Conservation (phyloP, 2,797 vertebrate genomes). For the Coregonus sp. region DNA sequence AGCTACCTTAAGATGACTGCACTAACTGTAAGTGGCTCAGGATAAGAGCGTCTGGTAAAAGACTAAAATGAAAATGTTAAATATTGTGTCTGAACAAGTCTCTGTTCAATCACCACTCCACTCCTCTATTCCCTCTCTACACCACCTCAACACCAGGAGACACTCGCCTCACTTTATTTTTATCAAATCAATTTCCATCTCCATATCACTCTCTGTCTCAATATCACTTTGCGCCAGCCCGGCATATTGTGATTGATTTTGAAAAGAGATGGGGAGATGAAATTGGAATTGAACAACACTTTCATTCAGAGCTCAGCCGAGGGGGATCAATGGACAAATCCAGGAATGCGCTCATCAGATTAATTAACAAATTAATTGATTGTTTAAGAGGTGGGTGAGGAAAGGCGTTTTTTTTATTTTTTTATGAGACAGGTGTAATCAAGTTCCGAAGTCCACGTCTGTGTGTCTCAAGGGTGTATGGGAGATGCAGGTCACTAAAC, state of each 20-base stretch:
- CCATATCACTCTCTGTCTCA: slow-evolving; percentile 57
- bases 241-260: slow-evolving; percentile 62
- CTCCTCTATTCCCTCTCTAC: background rate
- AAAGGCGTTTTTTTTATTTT: background rate
- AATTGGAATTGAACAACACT: slow-evolving; percentile 66
- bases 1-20: background rate
- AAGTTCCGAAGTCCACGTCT: background rate
- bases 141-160: slow-evolving; percentile 26
- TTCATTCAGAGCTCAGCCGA: slow-evolving; percentile 20
- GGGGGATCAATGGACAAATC: slow-evolving; percentile 48
- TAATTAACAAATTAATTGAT: slow-evolving; percentile 52
- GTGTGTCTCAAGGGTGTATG: background rate
- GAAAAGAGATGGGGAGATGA: slow-evolving; percentile 57
- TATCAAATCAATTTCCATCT: slow-evolving; percentile 67
- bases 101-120: slow-evolving; percentile 30
- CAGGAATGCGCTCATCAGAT: slow-evolving; percentile 45
- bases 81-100: background rate
- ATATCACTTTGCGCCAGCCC: slow-evolving; percentile 47
- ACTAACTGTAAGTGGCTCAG: background rate
- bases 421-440: background rate
- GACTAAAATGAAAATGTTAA: background rate
- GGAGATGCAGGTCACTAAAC: slow-evolving; percentile 3
- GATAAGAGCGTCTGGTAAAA: background rate
- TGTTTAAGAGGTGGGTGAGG: background rate
- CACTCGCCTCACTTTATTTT: slow-evolving; percentile 5